phyloP scores from a whole-genome alignment of 2,113 vertebrate genomes.

The human (Homo sapiens) region GRCh38 chr2:56965001-56965500 shows the following conservation, averaged over 20 bases:
- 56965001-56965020: not conserved
- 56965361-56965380: not conserved
- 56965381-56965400: not conserved
- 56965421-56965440: not conserved
- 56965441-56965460: not conserved
- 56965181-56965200: not conserved
- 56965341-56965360: not conserved
- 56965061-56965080: not conserved
- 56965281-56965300: not conserved
- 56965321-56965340: not conserved
- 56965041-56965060: not conserved
- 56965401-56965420: not conserved
- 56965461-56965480: not conserved
- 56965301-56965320: not conserved
- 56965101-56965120: not conserved
- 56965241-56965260: not conserved
- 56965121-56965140: not conserved
- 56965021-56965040: not conserved
- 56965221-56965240: not conserved
- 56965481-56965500: not conserved
- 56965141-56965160: not conserved
- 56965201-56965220: not conserved
- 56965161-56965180: not conserved
- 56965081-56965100: not conserved
- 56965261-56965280: not conserved